Base-by-base conservation (phyloP, 1,140 invertebrate species). In the Magallana angulata region DNA sequence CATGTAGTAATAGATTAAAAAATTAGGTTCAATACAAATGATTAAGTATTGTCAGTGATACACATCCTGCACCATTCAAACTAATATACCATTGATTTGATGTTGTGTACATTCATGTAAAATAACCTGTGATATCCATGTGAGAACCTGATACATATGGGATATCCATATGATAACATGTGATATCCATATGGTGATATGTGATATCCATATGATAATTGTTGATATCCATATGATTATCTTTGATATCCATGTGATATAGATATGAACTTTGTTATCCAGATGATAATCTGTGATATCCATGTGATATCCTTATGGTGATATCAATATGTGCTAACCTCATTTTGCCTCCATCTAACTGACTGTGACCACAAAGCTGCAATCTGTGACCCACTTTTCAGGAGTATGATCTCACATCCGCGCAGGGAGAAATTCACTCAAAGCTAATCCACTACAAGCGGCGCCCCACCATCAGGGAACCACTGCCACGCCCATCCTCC, bases 301-400 rank as follows among this genome's bases (percentile, higher is more conserved):
- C 36, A 48, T 48, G 36, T 48, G 36, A 48, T 48, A 48, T 48
- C 36, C 36, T 4, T 48, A 48, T 48, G 2, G 36, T 48, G 36
- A 48, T 48, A 48, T 48, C 36, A 48, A 48, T 4, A 48, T 76
- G 24, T 30, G 14, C 18, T 64, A 76, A 76, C 24, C 14, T 76
- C 68, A 71, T 71, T 48, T 11, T 30, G 24, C 24, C 68, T 76
- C 30, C 36, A 76, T 30, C 24, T 76, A 48, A 48, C 36, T 3
- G 36, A 48, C 36, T 48, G 36, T 48, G 24, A 76, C 36, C 68
- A 76, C 68, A 76, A 12, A 48, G 68, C 24, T 76, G 68, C 68
- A 76, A 76, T 48, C 36, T 76, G 68, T 30, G 24, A 76, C 68
- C 68, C 68, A 76, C 68, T 76, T 76, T 76, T 76, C 68, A 76